Base-by-base conservation (phyloP, 2,888 invertebrate species). In the Aromia moschata region DNA sequence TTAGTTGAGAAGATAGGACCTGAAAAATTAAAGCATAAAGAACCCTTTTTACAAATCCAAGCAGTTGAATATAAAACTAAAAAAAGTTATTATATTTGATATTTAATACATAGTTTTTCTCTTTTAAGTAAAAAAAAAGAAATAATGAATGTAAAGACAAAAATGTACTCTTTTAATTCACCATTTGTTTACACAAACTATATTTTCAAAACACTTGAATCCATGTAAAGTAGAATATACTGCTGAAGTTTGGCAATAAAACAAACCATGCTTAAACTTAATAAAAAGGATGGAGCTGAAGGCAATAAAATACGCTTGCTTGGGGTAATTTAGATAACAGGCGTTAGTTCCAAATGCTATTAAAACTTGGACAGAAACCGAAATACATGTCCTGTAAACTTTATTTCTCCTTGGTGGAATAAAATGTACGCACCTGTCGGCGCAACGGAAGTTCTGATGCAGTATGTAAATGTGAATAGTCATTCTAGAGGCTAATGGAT, bases 341-440 rank as follows among this genome's bases (percentile, higher is more conserved):
- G n/a, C 20, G 11, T 25, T 43, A 43, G 20, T 43, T 40, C 40
- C 16, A 10, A 2, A 15, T 20, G 43, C 4, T 17, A 11, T n/a
- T 17, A 43, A 25, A 43, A 43, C 43, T 43, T 20, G 18, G 4
- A 11, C 18, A 10, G n/a, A 7, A 17, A 17, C 3, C 25, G 25
- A 7, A 25, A 25, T 43, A 18, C 43, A 43, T 20, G 43, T 18
- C 15, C 15, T 18, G 11, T 43, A 20, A 43, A 43, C 18, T 43
- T 43, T 43, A 37, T 37, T 14, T 37, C 14, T 37, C 5, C 43
- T 43, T 43, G 20, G 43, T 9, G 43, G 43, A 43, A 18, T 43
- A 14, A 43, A 43, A 43, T 43, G 17, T 43, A 43, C 20, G 43
- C 20, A 43, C n/a, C n/a, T n/a, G n/a, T 18, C 43, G 11, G 20